These are phyloP conservation scores for Leptoteleia sp. DNA, from an alignment of 1,140 invertebrate species.

Conservation along the genomic window DNA sequence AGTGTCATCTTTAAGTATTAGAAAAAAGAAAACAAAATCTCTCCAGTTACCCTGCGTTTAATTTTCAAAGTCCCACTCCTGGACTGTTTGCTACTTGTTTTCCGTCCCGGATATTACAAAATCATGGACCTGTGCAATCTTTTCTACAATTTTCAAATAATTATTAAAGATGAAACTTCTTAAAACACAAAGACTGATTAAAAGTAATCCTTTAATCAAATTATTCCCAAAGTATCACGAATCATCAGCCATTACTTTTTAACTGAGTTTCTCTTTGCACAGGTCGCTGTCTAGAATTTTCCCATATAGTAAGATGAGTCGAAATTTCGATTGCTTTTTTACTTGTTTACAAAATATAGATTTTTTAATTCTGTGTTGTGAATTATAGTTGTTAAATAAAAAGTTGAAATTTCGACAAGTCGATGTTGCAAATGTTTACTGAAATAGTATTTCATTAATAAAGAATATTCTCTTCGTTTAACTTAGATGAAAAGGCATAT, in stretches of 20 bases:
- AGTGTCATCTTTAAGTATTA: conserved; percentile 5
- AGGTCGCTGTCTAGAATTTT: conserved; percentile 22
- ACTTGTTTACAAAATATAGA: background rate
- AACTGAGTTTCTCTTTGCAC: conserved; percentile 32
- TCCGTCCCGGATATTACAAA: conserved; percentile 52
- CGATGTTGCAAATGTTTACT: conserved; percentile 1
- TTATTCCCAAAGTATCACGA: conserved; percentile 29
- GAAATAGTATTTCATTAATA: conserved; percentile 22
- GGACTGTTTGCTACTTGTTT: conserved; percentile 48
- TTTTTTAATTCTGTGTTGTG: no score
- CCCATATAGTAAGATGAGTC: background rate
- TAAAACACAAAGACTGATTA: conserved; percentile 59
- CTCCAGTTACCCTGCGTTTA: conserved; percentile 19
- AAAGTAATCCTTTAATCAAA: conserved; percentile 54
- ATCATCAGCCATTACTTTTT: conserved; percentile 6
- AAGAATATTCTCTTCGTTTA: conserved; percentile 26
- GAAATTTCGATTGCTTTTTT: conserved; percentile 18
- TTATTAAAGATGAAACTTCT: conserved; percentile 41
- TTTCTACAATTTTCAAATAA: conserved; percentile 50
- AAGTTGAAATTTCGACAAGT: background rate
- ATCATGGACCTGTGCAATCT: conserved; percentile 49
- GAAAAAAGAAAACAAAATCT: conserved; percentile 10
- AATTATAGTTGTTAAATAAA: no score
- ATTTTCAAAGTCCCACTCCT: conserved; percentile 32
- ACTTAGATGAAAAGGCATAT: conserved; percentile 44